Base-by-base conservation (phyloP, 2,113 vertebrate genomes). In the Mixornis gularis region DNA sequence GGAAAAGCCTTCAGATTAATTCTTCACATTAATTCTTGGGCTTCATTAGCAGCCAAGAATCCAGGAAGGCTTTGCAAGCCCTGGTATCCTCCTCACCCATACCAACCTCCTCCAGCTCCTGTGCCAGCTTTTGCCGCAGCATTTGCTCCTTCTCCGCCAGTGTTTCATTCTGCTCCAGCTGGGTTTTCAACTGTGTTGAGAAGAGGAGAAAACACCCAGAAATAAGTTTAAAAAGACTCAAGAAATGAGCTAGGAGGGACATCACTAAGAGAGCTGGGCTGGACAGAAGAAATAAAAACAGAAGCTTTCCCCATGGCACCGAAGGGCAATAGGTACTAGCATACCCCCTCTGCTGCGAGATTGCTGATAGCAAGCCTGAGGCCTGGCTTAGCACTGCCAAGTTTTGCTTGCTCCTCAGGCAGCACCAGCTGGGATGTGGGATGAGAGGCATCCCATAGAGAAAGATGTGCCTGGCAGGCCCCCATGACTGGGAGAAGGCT, bases 21-120 rank as follows among this genome's bases (percentile, higher is more conserved):
- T 56, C 7, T 76, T 72, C 34, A 49, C 52, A 59, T 63, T 74
- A 76, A 51, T 74, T 73, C 21, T 40, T 17, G 30, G 51, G 60
- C 46, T 91, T 70, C 59, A 78, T 32, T 58, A 84, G 64, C 64
- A 84, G 46, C 46, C 24, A 19, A 59, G 49, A 87, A 66, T 17
- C 22, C 55, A 78, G 36, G 11, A 62, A 52, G 27, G 30, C 55
- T 89, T 72, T 77, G 38, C 64, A 78, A 53, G 53, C 7, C 30
- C 12, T 51, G 10, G 17, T 26, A 17, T 43, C 41, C 63, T 66
- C 32, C 59, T 51, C 0, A 0, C 22, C 36, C 5, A 3, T n/a
- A 68, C 96, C 80, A 66, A 99, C 99, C 98, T 99, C 98, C 84
- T 98, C 97, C 85, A 98, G 97, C 94, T 99, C 98, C 4, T 93